These are phyloP conservation scores for Empidonax alnorum DNA, from an alignment of 2,113 vertebrate species.

Conservation along the genomic window DNA sequence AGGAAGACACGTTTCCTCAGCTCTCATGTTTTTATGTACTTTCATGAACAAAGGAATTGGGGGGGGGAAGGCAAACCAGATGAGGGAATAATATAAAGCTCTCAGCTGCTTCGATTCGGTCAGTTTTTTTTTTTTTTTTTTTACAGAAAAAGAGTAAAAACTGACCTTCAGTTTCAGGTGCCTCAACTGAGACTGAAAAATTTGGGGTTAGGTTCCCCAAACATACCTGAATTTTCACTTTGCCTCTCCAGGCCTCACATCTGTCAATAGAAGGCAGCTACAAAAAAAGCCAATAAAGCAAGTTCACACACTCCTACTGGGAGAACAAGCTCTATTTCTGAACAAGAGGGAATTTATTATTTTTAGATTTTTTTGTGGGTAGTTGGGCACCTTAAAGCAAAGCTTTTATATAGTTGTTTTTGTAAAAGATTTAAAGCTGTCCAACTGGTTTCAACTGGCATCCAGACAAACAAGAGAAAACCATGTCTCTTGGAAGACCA, in stretches of 20 bases:
- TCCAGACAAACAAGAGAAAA: background rate
- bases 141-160: too few species aligned
- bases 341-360: background rate
- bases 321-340: background rate
- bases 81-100: background rate
- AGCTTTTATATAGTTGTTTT: background rate
- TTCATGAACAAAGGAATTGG: background rate
- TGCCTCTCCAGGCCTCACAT: background rate
- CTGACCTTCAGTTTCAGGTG: background rate
- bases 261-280: background rate
- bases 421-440: background rate
- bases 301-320: background rate
- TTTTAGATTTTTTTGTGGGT: background rate
- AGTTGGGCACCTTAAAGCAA: background rate
- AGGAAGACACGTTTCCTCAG: background rate
- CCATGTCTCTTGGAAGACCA: background rate
- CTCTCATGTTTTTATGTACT: background rate
- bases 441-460: conserved; percentile 1
- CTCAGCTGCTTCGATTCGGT: background rate
- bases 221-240: background rate
- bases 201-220: background rate
- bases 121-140: too few species aligned
- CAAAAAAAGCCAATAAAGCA: background rate
- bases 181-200: background rate
- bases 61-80: background rate